Evolutionary conservation across 53 echinoderm and acorn worm genomes (phyloP), one percentile per base, ranked within the genome.

Genomic region (Actinopyga echinites): DNA sequence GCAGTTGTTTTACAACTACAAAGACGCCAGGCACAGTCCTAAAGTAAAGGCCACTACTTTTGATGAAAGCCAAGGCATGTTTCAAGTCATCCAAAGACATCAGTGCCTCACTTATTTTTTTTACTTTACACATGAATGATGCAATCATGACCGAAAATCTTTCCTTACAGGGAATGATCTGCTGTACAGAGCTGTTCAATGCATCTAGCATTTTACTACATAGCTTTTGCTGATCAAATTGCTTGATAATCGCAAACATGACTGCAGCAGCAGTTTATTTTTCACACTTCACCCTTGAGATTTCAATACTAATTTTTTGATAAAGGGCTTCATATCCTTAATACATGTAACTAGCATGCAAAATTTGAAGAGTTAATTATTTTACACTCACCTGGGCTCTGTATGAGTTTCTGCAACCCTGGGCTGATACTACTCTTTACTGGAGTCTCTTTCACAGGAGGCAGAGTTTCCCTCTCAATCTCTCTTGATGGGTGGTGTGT

Each of bases 341-440:
- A 64, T 0, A n/a, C n/a, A n/a, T n/a, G n/a, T n/a, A 64, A 35
- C 21, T 30, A 0, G 8, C 8, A 31, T 33, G 33, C 13, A 6
- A 31, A 33, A 4, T 23, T 11, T 22, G 15, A 11, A 60, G 31
- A 4, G 24, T 55, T 19, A 1, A 15, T 55, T 21, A 19, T 21
- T 28, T 19, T 73, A 9, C 73, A 78, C 78, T 78, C 30, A 78
- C 78, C 78, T 55, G 78, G 78, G 28, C 53, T 78, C 54, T 57
- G 56, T 55, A 28, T 78, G 11, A 78, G 30, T 30, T 56, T 78
- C 78, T 78, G 78, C 53, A 78, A 57, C 28, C 49, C 57, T 54
- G 78, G 78, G 28, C 78, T 78, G 45, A 78, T 28, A n/a, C 36
- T 30, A 33, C n/a, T 55, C 5, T 78, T 55, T 6, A 31, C 57